Evolutionary conservation across 2,113 vertebrate species (phyloP).

Genomic region (Pseudorasbora parva): DNA sequence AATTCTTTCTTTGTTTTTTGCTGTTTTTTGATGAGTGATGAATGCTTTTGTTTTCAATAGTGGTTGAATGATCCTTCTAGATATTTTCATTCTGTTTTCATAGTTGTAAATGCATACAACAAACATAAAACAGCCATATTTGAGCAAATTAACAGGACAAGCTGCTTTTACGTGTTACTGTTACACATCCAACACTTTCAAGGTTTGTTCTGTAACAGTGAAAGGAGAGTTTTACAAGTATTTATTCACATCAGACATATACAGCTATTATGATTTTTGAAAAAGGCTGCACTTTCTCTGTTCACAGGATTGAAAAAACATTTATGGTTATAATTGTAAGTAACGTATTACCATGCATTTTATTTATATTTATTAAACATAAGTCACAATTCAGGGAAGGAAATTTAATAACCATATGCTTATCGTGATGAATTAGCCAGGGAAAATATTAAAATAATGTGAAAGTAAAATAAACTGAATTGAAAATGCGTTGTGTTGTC

Average conservation of each 20-base stretch:
- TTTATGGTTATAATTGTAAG: slow-evolving; percentile 10
- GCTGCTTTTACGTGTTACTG: neutral
- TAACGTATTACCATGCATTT: slow-evolving; percentile 30
- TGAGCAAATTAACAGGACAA: neutral
- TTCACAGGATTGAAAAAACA: neutral
- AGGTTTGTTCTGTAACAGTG: neutral
- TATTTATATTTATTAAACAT: slow-evolving; percentile 33
- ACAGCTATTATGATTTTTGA: neutral
- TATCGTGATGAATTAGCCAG: neutral
- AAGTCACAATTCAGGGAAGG: slow-evolving; percentile 7
- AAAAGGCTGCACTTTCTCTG: slow-evolving; percentile 9
- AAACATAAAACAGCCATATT: neutral
- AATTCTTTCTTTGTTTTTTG: neutral
- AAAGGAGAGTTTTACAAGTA: neutral
- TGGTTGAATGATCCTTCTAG: neutral
- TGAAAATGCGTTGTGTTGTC: neutral
- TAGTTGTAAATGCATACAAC: neutral
- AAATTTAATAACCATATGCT: slow-evolving; percentile 19
- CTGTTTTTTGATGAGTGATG: neutral
- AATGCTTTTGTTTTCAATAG: neutral
- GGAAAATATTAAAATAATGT: slow-evolving; percentile 20
- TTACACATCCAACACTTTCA: neutral
- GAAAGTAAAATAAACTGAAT: slow-evolving; percentile 41
- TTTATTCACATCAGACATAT: neutral
- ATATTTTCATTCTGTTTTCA: neutral